These are phyloP conservation scores for Pristionchus maxplancki DNA, from an alignment of 2,888 invertebrate species.

Conservation along the genomic window DNA sequence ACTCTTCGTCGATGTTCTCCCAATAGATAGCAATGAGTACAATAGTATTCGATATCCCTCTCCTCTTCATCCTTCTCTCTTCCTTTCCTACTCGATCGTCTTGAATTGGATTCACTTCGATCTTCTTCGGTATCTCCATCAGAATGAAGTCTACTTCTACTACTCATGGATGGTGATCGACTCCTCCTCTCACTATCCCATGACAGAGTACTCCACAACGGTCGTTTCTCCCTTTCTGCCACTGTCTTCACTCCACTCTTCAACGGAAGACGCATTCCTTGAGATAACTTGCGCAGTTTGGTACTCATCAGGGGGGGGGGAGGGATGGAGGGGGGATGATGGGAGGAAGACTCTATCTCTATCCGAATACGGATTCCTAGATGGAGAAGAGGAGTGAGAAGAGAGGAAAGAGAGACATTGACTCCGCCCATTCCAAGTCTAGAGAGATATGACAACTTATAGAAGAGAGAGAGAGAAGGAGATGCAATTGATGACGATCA, in stretches of 20 bases:
- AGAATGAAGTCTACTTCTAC: constrained; percentile 35
- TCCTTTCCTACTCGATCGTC: background rate
- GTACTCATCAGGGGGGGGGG: constrained; percentile 47
- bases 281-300: constrained; percentile 43
- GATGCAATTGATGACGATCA: constrained; percentile 19
- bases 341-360: background rate
- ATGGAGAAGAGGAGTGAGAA: background rate
- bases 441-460: constrained; percentile 23
- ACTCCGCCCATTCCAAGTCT: background rate
- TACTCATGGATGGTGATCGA: constrained; percentile 2
- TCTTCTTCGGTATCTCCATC: constrained; percentile 46
- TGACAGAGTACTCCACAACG: constrained; percentile 57
- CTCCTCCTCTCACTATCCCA: constrained; percentile 51
- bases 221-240: constrained; percentile 54
- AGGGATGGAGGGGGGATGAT: constrained; percentile 47
- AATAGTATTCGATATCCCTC: constrained; percentile 51
- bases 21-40: constrained; percentile 64
- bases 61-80: constrained; percentile 41
- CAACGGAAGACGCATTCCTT: constrained; percentile 40
- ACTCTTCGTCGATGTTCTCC: constrained; percentile 61
- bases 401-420: background rate
- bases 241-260: constrained; percentile 44
- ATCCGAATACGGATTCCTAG: constrained; percentile 26
- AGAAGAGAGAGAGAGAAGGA: constrained; percentile 29
- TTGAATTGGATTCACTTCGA: background rate